Percentiles rank a stretch among this genome's conserved stretches.
phyloP scores from a whole-genome alignment of 2,888 invertebrate genomes.

The Drosophila kuntzei region DNA sequence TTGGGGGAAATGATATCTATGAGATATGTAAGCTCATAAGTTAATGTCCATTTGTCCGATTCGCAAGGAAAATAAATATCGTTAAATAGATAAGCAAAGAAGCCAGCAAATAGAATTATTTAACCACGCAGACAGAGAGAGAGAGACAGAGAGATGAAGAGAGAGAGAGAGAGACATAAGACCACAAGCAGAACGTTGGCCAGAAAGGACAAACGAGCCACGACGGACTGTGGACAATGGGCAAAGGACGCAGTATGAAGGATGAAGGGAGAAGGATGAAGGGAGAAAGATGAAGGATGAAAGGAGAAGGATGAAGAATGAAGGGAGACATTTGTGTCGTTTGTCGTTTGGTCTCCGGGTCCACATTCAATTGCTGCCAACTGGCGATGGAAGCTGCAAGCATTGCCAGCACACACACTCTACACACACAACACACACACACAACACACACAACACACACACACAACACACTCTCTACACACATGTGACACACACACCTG shows the following conservation, averaged over 20 bases:
- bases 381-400: constrained; percentile 21
- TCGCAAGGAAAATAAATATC: constrained; percentile 62
- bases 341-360: constrained; percentile 34
- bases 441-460: constrained; percentile 4
- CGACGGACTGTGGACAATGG: constrained; percentile 10
- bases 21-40: constrained; percentile 52
- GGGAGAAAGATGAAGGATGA: not conserved
- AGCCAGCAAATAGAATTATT: constrained; percentile 72
- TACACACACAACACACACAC: constrained; percentile 5
- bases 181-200: constrained; percentile 37
- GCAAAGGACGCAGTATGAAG: constrained; percentile 2
- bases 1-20: constrained; percentile 18
- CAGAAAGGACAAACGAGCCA: constrained; percentile 24
- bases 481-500: constrained; percentile 1
- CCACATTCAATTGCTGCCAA: constrained; percentile 64
- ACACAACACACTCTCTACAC: not conserved
- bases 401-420: constrained; percentile 18
- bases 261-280: constrained; percentile 5
- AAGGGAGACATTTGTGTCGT: constrained; percentile 38
- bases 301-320: no score
- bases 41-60: constrained; percentile 50
- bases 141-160: not conserved
- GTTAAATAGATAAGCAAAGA: constrained; percentile 69
- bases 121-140: constrained; percentile 37
- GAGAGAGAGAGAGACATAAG: constrained; percentile 5